phyloP scores from a whole-genome alignment of 1,140 invertebrate species.

The Drosophila guanche region DNA sequence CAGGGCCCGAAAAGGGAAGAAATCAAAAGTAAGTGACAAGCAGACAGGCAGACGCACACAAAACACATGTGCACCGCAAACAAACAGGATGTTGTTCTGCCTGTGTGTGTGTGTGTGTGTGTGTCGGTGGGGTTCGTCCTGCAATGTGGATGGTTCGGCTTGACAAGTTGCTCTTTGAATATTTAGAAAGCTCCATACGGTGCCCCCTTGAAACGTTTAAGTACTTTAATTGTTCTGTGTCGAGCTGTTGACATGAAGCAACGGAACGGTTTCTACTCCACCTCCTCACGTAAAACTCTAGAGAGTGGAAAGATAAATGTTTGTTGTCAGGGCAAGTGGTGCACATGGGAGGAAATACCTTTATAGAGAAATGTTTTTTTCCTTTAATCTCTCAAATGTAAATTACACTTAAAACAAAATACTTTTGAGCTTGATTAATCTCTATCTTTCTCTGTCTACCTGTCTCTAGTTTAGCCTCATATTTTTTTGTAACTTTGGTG shows the following conservation, averaged over 20 bases:
- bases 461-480: too few species aligned
- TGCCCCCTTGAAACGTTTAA: slow-evolving; percentile 40
- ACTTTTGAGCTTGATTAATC: neutral
- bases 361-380: neutral
- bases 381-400: neutral
- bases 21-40: slow-evolving; percentile 80
- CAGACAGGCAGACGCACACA: slow-evolving; percentile 76
- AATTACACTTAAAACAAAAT: slow-evolving; percentile 7
- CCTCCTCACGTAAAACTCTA: too few species aligned
- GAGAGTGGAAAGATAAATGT: too few species aligned
- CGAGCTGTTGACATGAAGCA: slow-evolving; percentile 40
- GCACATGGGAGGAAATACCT: too few species aligned
- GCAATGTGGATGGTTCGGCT: slow-evolving; percentile 13
- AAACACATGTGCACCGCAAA: slow-evolving; percentile 78
- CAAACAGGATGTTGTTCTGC: slow-evolving; percentile 53
- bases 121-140: slow-evolving; percentile 9
- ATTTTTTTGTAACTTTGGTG: too few species aligned
- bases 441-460: neutral
- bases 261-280: too few species aligned
- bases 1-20: slow-evolving; percentile 49
- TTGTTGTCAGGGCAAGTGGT: too few species aligned
- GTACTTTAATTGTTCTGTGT: slow-evolving; percentile 68
- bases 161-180: slow-evolving; percentile 73
- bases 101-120: neutral
- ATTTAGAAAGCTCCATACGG: slow-evolving; percentile 41